Conservation (phyloP, 1,140 invertebrate species). For the Caligus rogercresseyi region DNA sequence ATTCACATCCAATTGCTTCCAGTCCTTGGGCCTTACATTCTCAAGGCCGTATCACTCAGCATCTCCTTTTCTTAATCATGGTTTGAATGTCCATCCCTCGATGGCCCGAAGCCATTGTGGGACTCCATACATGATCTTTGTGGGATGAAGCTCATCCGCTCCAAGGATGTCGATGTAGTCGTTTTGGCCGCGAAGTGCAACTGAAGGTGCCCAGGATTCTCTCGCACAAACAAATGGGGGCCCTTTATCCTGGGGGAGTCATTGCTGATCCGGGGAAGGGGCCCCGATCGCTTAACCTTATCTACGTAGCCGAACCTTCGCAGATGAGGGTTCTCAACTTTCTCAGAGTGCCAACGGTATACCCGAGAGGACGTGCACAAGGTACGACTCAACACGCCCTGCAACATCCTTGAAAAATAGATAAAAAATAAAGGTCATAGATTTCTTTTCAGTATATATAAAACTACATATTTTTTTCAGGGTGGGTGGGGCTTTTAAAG, state of each 20-base stretch:
- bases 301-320: conserved; percentile 50
- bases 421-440: neutral
- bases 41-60: neutral
- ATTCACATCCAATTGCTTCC: neutral
- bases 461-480: neutral
- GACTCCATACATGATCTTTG: conserved; percentile 54
- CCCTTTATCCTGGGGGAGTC: conserved; percentile 31
- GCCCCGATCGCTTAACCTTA: conserved; percentile 24
- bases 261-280: conserved; percentile 22
- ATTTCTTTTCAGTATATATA: neutral
- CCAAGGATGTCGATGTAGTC: conserved; percentile 91
- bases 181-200: conserved; percentile 78
- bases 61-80: conserved; percentile 1
- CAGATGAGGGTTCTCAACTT: conserved; percentile 38
- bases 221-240: conserved; percentile 21
- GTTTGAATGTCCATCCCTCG: neutral
- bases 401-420: neutral
- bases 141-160: conserved; percentile 55
- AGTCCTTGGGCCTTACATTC: neutral
- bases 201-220: neutral
- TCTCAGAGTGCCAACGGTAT: conserved; percentile 46
- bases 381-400: neutral
- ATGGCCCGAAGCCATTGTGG: conserved; percentile 62
- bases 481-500: too few relatives aligned
- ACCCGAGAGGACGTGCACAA: neutral